Evolutionary conservation across 2,113 vertebrate species (phyloP).

Genomic region (Phrynocephalus versicolor): DNA sequence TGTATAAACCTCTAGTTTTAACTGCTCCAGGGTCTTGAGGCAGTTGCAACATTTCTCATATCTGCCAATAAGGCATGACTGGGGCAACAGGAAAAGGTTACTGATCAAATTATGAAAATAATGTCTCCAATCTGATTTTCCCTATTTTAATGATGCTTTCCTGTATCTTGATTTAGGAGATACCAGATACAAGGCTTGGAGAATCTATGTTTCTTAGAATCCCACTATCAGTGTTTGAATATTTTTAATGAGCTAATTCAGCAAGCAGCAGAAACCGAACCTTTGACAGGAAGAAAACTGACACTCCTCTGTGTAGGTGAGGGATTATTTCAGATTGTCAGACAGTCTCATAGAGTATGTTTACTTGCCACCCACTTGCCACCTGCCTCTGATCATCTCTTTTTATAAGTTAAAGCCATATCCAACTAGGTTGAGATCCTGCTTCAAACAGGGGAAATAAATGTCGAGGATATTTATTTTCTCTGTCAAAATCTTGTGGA

Average conservation of each 20-base stretch:
- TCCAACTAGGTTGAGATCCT: constrained; percentile 41
- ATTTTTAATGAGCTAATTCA: constrained; percentile 27
- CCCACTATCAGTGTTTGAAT: neutral
- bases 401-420: constrained; percentile 43
- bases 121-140: neutral
- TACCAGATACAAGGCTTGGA: no score
- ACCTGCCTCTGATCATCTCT: constrained; percentile 10
- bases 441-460: constrained; percentile 38
- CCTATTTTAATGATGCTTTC: neutral
- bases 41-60: neutral
- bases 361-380: constrained; percentile 24
- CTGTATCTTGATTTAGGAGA: neutral
- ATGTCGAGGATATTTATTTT: neutral
- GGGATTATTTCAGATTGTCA: constrained; percentile 19
- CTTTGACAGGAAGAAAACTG: neutral
- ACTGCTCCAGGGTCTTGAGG: neutral
- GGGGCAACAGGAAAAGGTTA: neutral
- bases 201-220: no score
- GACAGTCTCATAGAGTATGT: neutral
- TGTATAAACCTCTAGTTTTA: no score
- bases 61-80: no score
- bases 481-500: constrained; percentile 18
- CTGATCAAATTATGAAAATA: neutral
- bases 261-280: neutral
- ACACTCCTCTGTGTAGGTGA: constrained; percentile 20